Conservation (phyloP, 2,113 vertebrate species). For the Riparia riparia region DNA sequence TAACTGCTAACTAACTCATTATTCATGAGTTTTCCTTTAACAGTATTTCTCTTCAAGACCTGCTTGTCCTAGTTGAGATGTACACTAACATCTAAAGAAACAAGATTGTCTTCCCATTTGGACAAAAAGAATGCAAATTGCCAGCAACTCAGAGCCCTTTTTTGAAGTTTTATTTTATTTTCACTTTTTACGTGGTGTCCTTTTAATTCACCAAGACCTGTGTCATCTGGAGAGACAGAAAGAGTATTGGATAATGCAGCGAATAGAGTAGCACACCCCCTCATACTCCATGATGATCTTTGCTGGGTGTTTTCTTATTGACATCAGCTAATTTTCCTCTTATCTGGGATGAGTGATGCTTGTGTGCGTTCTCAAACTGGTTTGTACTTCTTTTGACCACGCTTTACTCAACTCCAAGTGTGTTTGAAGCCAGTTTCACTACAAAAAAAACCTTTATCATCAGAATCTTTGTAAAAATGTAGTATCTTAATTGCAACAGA, state of each 20-base stretch:
- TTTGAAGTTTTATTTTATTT: background rate
- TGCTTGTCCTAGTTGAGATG: background rate
- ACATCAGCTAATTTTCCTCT: background rate
- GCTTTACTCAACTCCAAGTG: background rate
- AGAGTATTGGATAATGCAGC: background rate
- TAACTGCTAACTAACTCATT: background rate
- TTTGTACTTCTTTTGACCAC: background rate
- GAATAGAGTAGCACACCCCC: background rate
- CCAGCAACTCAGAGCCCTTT: background rate
- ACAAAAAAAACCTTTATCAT: background rate
- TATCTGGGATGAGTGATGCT: background rate
- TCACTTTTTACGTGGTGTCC: background rate
- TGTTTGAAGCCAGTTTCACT: background rate
- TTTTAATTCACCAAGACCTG: background rate
- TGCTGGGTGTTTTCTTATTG: background rate
- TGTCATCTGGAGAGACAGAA: background rate
- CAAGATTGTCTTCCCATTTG: background rate
- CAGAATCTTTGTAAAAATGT: background rate
- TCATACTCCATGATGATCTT: background rate
- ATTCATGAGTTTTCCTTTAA: background rate
- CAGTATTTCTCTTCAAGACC: background rate
- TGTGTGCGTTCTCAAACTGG: background rate
- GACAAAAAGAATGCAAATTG: background rate
- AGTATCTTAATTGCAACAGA: background rate
- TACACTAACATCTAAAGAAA: background rate